Evolutionary conservation across 2,888 invertebrate species (phyloP), one percentile per base, ranked within the genome.

Genomic region (Homarus gammarus): DNA sequence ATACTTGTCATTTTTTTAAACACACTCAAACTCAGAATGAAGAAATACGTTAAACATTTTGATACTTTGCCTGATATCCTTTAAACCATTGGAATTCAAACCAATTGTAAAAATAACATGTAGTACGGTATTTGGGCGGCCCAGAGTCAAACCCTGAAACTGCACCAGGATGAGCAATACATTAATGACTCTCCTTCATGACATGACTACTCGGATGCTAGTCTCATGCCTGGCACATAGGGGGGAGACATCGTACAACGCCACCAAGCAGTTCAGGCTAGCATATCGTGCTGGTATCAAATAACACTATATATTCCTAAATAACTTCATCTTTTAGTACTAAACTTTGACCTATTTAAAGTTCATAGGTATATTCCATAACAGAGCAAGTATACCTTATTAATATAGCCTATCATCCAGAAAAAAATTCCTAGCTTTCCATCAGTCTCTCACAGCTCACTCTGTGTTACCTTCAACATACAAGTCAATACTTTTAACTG

Each of bases 211-310:
- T 18, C 38, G 49, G 75, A 38, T 38, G 56, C 83, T 77, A 89
- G 88, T 75, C 88, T 78, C 88, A 89, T 89, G 84, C 88, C 77
- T 89, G 88, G 84, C 61, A 89, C 78, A 78, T 77, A 70, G 86
- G n/a, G 88, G 88, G 84, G 88, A 89, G 84, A 89, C 84, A 77
- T 78, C 88, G 77, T 36, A 68, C 40, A n/a, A 75, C 83, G 88
- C 88, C 72, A 89, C 88, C 88, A 89, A 84, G 75, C 84, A 89
- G 27, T 88, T 78, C 88, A 84, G 88, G 44, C 84, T 89, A 83
- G 70, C 78, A 70, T 70, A 40, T 68, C 49, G 12, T 33, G 36
- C 64, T 40, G 33, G 56, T 51, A 15, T 10, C 27, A 12, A 44
- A 49, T 31, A 68, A 44, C 70, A 78, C 70, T 86, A 78, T 40